Evolutionary conservation across 2,113 vertebrate species (phyloP).

Genomic region (Fregata magnificens): DNA sequence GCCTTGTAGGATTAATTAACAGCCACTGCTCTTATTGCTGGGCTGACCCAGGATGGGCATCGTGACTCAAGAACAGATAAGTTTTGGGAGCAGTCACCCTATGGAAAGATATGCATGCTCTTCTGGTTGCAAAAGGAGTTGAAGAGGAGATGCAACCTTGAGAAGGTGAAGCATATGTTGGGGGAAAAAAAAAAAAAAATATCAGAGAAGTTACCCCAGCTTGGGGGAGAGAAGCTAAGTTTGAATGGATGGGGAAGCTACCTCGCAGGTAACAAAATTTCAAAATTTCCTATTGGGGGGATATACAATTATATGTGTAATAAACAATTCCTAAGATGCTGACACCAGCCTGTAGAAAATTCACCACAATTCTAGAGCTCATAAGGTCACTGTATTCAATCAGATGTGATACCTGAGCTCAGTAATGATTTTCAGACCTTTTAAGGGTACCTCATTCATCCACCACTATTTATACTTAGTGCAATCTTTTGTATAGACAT

Average conservation of each 20-base stretch:
- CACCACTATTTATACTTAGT: background rate
- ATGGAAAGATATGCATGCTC: background rate
- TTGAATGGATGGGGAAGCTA: background rate
- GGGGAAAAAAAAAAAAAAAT: background rate
- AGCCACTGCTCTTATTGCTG: background rate
- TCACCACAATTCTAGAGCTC: background rate
- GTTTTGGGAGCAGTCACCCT: background rate
- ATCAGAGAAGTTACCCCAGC: background rate
- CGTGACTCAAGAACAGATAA: background rate
- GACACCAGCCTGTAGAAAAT: background rate
- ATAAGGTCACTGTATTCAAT: background rate
- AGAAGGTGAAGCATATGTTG: background rate
- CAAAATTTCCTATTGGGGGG: rapidly evolving
- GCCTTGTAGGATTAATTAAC: background rate
- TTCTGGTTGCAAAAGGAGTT: background rate
- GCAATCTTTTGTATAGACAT: background rate
- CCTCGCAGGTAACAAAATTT: background rate
- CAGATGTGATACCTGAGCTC: background rate
- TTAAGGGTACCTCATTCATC: background rate
- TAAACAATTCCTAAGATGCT: background rate
- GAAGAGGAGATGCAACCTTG: background rate
- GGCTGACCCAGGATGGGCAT: background rate
- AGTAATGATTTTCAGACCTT: background rate
- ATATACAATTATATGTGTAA: background rate
- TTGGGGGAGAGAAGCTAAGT: background rate